Base-by-base conservation (phyloP, 1,140 invertebrate genomes). In the Cyclargus thomasi region DNA sequence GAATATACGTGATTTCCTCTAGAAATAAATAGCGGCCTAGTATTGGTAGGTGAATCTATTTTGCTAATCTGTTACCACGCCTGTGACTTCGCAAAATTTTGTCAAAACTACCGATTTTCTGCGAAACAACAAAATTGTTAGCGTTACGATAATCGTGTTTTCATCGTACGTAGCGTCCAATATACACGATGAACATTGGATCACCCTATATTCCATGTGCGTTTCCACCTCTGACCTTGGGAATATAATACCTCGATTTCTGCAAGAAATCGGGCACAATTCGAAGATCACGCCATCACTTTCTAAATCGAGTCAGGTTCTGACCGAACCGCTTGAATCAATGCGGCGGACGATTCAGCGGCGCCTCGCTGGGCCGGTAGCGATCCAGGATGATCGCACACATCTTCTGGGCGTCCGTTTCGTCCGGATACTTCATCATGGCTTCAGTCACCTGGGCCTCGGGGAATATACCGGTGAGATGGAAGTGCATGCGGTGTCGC, bases 361-460 rank as follows among this genome's bases (percentile, higher is more conserved):
- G 76, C n/a, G 83, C 79, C 63, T 90, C 88, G 76, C 83, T 86
- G 3, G 87, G 87, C 39, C 83, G 77, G 79, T 86, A 88, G 57
- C 88, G 77, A 29, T 84, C 85, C 67, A 98, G 87, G 72, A 98
- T 97, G 67, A 96, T 94, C 39, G 96, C 95, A 90, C 97, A 98
- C 72, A 98, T 96, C 77, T 95, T 95, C 78, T 97, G 95, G 0
- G 97, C 94, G 86, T 98, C 95, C 1, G 94, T 96, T 83, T 97
- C 96, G 35, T 97, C 95, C 0, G 97, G 97, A 89, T 96, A 95
- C 57, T 95, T 82, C 63, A 95, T 93, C 95, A 98, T 96, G 0
- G 95, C 97, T 29, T 95, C 92, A 22, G 93, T 92, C 0, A 99
- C 97, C 83, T 97, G 95, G 68, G 96, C 94, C 80, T 97, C 95